Percentiles rank a stretch among this genome's conserved stretches.
These are phyloP conservation scores for Serinus canaria DNA, from an alignment of 2,113 vertebrate species.

Conservation along the genomic window DNA sequence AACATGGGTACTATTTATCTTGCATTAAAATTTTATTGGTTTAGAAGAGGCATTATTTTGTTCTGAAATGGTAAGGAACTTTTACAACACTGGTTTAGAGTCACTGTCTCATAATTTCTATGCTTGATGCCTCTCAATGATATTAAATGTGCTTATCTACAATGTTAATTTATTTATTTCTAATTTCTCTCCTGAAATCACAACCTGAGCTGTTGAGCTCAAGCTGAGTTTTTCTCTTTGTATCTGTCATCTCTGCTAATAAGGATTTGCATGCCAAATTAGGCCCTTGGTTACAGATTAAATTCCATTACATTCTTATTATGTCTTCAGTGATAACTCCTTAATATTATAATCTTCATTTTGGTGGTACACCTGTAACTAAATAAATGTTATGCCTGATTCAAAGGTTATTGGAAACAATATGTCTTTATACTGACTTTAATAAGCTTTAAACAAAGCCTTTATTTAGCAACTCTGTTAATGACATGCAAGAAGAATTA, in stretches of 20 bases:
- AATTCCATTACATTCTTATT: not conserved
- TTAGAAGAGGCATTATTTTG: not conserved
- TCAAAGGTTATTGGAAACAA: not conserved
- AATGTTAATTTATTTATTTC: not conserved
- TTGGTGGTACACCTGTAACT: not conserved
- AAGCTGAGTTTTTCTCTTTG: conserved; percentile 1
- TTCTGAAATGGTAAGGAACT: not conserved
- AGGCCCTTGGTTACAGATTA: not conserved
- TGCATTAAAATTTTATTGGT: not conserved
- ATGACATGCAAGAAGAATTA: not conserved
- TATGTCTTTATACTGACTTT: not conserved
- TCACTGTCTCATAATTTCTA: not conserved
- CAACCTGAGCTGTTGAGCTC: not conserved
- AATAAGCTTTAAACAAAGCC: not conserved
- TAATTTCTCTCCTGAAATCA: not conserved
- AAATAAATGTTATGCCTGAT: not conserved
- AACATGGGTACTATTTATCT: not conserved
- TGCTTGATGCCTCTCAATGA: not conserved
- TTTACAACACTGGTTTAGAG: not conserved
- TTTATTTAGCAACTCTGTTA: not conserved
- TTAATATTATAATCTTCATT: not conserved
- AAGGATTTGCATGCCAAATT: conserved; percentile 27
- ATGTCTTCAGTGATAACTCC: not conserved
- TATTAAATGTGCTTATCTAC: not conserved
- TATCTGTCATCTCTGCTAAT: not conserved